Base-by-base conservation (phyloP, 2,888 invertebrate genomes). In the Athetis lepigone region DNA sequence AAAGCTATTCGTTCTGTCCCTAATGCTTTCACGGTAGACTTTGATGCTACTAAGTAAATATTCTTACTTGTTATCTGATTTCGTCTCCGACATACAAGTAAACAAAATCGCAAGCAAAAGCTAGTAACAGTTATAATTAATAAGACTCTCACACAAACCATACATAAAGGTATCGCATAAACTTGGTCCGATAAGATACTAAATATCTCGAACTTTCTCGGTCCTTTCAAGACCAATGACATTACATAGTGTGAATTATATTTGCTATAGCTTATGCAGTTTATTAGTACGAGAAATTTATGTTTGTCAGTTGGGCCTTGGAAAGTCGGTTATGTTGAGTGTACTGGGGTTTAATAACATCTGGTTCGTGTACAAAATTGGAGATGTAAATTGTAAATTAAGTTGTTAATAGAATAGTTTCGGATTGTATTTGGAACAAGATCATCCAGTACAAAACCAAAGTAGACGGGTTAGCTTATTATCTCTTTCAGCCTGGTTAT, bases 221-320 rank as follows among this genome's bases (percentile, higher is more conserved):
- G 21, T 68, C 54, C 63, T 71, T 40, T 54, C 59, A 64, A 63
- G 59, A 52, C 36, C 62, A 67, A 55, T 67, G 71, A 63, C 54
- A 63, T 71, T 72, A 68, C 29, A 59, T 37, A 65, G 65, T 70
- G 60, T 61, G 60, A 74, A 74, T 70, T 73, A 73, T 73, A 66
- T 61, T 65, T 49, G 65, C 58, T 29, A 50, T 50, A 45, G 54
- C 59, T 29, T 21, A 61, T 19, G 55, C 25, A 62, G 60, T 75
- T 60, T 72, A 75, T 69, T 63, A 40, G 66, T 67, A 58, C 50
- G 69, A 66, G 69, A 77, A 75, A 64, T 58, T 42, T 69, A 70
- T 45, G 50, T 23, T 19, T n/a, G 40, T 19, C 43, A 50, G 11
- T 47, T 54, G 29, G 59, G 54, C 56, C 70, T 69, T 75, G 64